Percentiles rank a stretch among this genome's conserved stretches.
Evolutionary conservation across 2,113 vertebrate species (phyloP).

Genomic region (Dermatemys mawii): DNA sequence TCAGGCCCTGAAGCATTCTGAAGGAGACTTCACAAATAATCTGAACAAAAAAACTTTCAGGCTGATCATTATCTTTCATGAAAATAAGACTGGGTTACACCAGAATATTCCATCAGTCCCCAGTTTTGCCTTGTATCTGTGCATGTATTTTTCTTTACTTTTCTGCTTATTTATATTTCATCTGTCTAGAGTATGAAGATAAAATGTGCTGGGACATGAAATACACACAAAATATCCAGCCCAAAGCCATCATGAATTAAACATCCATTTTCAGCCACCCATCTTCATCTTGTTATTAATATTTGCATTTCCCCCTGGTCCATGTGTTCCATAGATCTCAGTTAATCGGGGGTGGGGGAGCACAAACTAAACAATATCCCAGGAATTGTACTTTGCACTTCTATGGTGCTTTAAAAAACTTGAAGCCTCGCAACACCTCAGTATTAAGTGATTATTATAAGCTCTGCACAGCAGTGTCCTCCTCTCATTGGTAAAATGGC

Average conservation of each 20-base stretch:
- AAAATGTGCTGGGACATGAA: not conserved
- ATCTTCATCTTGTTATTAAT: not conserved
- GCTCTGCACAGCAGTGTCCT: too few relatives aligned
- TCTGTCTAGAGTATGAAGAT: not conserved
- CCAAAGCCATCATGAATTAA: conserved; percentile 27
- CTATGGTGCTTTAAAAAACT: too few relatives aligned
- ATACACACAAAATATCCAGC: not conserved
- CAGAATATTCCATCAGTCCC: fast-evolving
- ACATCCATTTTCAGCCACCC: conserved; percentile 44
- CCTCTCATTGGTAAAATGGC: too few relatives aligned
- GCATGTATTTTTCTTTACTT: not conserved
- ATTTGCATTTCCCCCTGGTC: not conserved
- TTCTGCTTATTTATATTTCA: conserved; percentile 53
- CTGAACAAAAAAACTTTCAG: not conserved
- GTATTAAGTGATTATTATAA: not conserved
- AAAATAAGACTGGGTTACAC: fast-evolving
- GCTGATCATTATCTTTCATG: not conserved
- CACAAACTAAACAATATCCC: not conserved
- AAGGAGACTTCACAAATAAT: not conserved
- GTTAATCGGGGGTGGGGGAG: not conserved
- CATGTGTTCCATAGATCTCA: not conserved
- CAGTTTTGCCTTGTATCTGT: not conserved
- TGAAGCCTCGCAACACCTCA: not conserved
- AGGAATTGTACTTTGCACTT: not conserved
- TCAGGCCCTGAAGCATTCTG: too few relatives aligned